These are phyloP conservation scores for Plemyria rubiginata DNA, from an alignment of 2,888 invertebrate genomes.

Conservation along the genomic window DNA sequence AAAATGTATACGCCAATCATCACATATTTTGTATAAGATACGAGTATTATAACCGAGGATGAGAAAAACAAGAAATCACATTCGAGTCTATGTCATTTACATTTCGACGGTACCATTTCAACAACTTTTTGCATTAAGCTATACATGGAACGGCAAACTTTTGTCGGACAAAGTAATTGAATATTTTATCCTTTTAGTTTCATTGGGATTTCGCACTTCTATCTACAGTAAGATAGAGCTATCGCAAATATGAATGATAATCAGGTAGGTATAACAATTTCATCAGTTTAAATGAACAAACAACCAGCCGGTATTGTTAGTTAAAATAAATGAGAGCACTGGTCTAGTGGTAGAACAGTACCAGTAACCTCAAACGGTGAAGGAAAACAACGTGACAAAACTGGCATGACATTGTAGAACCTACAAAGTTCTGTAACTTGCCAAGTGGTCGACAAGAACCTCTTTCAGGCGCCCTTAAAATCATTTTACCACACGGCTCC, in stretches of 20 bases:
- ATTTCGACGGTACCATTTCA: slow-evolving; percentile 64
- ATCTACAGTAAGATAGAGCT: not conserved
- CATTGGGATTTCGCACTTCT: slow-evolving; percentile 28
- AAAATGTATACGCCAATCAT: slow-evolving; percentile 11
- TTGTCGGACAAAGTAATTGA: slow-evolving; percentile 49
- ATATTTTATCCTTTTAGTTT: slow-evolving; percentile 52
- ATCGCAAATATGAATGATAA: not conserved
- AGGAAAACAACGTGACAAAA: too few species aligned
- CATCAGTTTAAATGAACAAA: not conserved
- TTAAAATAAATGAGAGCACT: too few species aligned
- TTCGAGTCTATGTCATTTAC: slow-evolving; percentile 60
- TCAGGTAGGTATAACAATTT: not conserved
- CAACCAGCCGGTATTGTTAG: slow-evolving; percentile 4
- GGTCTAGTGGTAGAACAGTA: too few species aligned
- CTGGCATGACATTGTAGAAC: too few species aligned
- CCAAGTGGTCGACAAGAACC: too few species aligned
- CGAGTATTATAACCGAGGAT: not conserved
- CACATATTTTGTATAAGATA: slow-evolving; percentile 3
- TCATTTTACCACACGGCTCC: too few species aligned
- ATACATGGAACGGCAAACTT: slow-evolving; percentile 58
- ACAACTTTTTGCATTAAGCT: slow-evolving; percentile 71
- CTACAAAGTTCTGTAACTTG: too few species aligned
- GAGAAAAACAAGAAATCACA: slow-evolving; percentile 36
- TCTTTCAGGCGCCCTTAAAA: too few species aligned
- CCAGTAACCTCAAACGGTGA: too few species aligned